Evolutionary conservation across 2,113 vertebrate species (phyloP).

Genomic region (Potamarius usumacintae): DNA sequence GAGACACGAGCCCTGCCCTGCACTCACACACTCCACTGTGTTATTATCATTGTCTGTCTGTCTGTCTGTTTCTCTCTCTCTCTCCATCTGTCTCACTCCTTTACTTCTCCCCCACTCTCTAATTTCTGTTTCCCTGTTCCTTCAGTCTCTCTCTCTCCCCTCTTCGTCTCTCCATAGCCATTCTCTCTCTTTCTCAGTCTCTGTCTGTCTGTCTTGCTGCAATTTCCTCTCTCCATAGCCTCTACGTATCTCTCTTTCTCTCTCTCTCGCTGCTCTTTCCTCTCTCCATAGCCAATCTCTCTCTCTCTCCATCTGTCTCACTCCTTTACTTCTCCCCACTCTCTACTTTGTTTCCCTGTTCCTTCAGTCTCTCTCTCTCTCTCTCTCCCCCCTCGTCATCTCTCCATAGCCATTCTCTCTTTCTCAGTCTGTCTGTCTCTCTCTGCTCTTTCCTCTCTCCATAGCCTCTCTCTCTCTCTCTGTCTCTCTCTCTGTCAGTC

Average conservation of each 20-base stretch:
- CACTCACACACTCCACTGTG: conserved; percentile 29
- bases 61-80: not conserved
- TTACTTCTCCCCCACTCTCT: not conserved
- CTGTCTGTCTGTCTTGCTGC: not conserved
- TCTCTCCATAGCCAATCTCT: too few species aligned
- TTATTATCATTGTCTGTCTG: conserved; percentile 44
- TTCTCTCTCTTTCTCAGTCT: not conserved
- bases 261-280: not conserved
- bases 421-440: too few species aligned
- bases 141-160: not conserved
- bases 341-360: not conserved
- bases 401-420: too few species aligned
- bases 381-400: too few species aligned
- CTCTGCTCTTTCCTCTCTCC: too few species aligned
- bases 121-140: not conserved
- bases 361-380: too few species aligned
- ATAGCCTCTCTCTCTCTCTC: too few species aligned
- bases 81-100: not conserved
- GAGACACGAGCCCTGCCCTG: conserved; percentile 30
- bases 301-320: too few species aligned
- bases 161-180: too few species aligned
- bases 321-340: not conserved
- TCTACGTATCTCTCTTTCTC: not conserved
- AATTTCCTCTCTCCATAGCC: not conserved
- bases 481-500: too few species aligned